A percentile compares a stretch with the other conserved stretches of the same genome.
These are phyloP conservation scores for Benitochromis conjunctus DNA, from an alignment of 2,113 vertebrate genomes.

Conservation along the genomic window DNA sequence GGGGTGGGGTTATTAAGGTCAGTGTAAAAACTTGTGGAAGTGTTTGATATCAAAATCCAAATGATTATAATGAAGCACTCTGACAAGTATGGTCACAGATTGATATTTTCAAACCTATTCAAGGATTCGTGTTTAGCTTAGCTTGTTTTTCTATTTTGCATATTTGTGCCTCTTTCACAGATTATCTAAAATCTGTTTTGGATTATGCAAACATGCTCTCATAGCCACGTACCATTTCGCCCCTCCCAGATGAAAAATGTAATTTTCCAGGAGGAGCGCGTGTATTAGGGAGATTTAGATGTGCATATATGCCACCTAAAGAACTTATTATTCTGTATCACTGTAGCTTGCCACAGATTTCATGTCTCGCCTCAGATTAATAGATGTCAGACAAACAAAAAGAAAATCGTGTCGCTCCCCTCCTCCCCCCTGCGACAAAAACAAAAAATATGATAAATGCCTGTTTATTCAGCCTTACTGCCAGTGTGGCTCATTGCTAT, in stretches of 20 bases:
- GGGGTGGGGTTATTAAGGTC: neutral
- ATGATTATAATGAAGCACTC: neutral
- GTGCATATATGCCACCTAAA: constrained; percentile 50
- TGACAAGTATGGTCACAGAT: constrained; percentile 16
- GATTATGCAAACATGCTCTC: constrained; percentile 63
- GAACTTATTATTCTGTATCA: constrained; percentile 46
- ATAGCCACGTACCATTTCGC: neutral
- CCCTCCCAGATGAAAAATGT: constrained; percentile 56
- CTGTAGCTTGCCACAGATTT: constrained; percentile 58
- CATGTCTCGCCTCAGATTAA: constrained; percentile 67
- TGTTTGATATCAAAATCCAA: neutral
- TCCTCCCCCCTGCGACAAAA: neutral
- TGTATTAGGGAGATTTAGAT: constrained; percentile 61
- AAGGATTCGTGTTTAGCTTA: constrained; percentile 32
- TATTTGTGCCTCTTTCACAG: constrained; percentile 59
- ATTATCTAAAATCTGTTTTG: constrained; percentile 73
- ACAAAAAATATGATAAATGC: neutral
- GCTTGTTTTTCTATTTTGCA: constrained; percentile 47
- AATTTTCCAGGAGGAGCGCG: constrained; percentile 46
- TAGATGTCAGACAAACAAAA: constrained; percentile 58
- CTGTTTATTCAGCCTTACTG: neutral
- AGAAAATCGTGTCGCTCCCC: neutral
- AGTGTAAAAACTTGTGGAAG: constrained; percentile 2
- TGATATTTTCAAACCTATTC: constrained; percentile 50
- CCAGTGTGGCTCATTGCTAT: neutral